Conservation (phyloP, 2,113 vertebrate genomes). For the Semnornis frantzii region DNA sequence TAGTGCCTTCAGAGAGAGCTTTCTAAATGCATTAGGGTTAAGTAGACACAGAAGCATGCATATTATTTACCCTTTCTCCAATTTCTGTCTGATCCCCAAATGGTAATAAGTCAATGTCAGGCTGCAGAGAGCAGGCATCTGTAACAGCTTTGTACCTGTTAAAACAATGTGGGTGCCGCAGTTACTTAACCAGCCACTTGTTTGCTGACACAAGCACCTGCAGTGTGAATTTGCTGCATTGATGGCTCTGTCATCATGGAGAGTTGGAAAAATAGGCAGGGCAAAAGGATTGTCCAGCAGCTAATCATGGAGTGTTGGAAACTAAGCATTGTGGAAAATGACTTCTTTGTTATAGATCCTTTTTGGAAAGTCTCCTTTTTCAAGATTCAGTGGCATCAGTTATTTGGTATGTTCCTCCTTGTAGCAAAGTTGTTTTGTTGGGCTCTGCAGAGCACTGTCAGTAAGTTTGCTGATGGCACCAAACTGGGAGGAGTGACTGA, state of each 20-base stretch:
- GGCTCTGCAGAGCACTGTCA: background rate
- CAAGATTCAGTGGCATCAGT: background rate
- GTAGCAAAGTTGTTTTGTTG: background rate
- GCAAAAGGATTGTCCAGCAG: background rate
- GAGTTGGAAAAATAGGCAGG: background rate
- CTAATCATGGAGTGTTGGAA: background rate
- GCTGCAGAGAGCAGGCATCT: constrained; percentile 95
- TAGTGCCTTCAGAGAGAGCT: background rate
- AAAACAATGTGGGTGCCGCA: background rate
- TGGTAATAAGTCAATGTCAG: constrained; percentile 95
- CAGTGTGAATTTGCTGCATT: background rate
- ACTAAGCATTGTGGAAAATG: background rate
- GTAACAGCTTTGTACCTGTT: constrained; percentile 95
- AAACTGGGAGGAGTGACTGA: no score
- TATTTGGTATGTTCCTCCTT: background rate
- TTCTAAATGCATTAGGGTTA: background rate
- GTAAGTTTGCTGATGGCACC: no score
- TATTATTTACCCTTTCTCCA: constrained; percentile 89
- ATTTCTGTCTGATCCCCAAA: constrained; percentile 99
- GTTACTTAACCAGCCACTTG: background rate
- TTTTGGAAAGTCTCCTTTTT: background rate
- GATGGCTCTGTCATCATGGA: background rate
- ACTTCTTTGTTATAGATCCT: background rate
- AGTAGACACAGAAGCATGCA: background rate
- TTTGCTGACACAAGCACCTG: background rate